phyloP scores from a whole-genome alignment of 2,888 invertebrate genomes.

The Yponomeuta sedellus region DNA sequence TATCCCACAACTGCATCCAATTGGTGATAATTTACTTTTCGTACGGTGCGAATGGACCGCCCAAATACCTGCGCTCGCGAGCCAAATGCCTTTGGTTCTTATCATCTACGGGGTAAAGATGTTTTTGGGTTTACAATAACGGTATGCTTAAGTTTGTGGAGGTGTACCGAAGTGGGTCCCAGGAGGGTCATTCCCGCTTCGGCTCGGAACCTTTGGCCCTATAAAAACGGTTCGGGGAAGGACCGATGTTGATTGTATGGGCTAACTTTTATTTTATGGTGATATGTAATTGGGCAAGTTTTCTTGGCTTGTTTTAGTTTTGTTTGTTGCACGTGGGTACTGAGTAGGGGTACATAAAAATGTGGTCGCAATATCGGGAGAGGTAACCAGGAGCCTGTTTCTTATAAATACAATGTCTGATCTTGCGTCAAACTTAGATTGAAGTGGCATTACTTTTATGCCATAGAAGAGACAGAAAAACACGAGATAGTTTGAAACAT shows the following conservation, averaged over 20 bases:
- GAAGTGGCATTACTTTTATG: too few relatives aligned
- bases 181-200: background rate
- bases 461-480: too few relatives aligned
- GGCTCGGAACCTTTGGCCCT: background rate
- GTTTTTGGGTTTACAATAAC: background rate
- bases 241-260: slow-evolving; percentile 33
- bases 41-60: background rate
- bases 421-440: too few relatives aligned
- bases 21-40: slow-evolving; percentile 10
- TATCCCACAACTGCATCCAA: background rate
- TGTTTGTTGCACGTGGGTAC: too few relatives aligned
- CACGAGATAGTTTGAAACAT: too few relatives aligned
- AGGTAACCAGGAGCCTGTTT: too few relatives aligned
- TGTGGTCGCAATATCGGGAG: too few relatives aligned
- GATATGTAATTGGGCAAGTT: slow-evolving; percentile 15
- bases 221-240: slow-evolving; percentile 1
- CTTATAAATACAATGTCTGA: too few relatives aligned
- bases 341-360: too few relatives aligned
- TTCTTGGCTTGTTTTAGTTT: background rate
- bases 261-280: slow-evolving; percentile 36
- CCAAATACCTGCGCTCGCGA: background rate
- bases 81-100: background rate
- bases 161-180: background rate
- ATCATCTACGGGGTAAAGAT: slow-evolving; percentile 1
- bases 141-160: background rate